These are phyloP conservation scores for Leucoma salicis DNA, from an alignment of 2,888 invertebrate genomes.

Conservation along the genomic window DNA sequence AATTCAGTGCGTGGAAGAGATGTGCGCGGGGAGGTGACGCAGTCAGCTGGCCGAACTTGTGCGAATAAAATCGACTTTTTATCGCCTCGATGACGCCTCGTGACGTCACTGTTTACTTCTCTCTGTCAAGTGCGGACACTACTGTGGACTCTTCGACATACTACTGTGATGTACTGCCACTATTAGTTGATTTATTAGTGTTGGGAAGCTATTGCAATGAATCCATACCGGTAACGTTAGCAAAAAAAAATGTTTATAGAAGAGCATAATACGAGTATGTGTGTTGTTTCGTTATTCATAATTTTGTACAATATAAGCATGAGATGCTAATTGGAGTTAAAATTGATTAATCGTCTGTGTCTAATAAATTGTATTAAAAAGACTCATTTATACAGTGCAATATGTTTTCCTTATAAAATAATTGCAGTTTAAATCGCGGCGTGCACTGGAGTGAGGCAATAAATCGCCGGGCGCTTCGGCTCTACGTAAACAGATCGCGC, in stretches of 20 bases:
- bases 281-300: too few species aligned
- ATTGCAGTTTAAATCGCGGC: slow-evolving; percentile 79
- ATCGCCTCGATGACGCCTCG: slow-evolving; percentile 78
- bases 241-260: too few species aligned
- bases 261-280: too few species aligned
- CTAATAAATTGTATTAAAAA: slow-evolving; percentile 44
- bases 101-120: slow-evolving; percentile 81
- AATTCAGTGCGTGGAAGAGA: slow-evolving; percentile 62
- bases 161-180: slow-evolving; percentile 47
- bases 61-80: slow-evolving; percentile 82
- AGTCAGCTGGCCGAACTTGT: slow-evolving; percentile 82
- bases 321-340: too few species aligned
- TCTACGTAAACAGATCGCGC: slow-evolving; percentile 80
- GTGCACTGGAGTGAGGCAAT: slow-evolving; percentile 72
- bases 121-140: slow-evolving; percentile 57
- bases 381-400: slow-evolving; percentile 64
- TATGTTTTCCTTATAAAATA: slow-evolving; percentile 75
- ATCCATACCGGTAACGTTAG: too few species aligned
- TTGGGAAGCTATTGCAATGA: background rate
- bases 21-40: slow-evolving; percentile 53
- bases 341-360: slow-evolving; percentile 24
- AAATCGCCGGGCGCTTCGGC: slow-evolving; percentile 64
- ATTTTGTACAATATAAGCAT: too few species aligned
- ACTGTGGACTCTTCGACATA: slow-evolving; percentile 54
- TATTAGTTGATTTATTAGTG: slow-evolving; percentile 20